Evolutionary conservation across 2,888 invertebrate genomes (phyloP), one percentile per base, ranked within the genome.

Genomic region (Smittia aterrima): DNA sequence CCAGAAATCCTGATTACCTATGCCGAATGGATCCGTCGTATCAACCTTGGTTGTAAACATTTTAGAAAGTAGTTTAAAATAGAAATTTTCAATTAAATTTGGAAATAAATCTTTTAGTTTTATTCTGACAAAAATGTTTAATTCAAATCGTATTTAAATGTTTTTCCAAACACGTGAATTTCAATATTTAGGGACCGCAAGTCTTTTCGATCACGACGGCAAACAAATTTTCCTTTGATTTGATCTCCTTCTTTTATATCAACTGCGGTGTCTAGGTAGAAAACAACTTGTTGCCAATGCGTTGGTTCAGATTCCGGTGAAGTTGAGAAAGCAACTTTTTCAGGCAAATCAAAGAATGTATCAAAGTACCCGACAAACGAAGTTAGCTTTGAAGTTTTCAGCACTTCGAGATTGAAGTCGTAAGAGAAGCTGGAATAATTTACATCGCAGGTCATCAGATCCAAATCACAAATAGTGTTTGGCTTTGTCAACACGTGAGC

Each of bases 11-110:
- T 76, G 98, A 98, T 81, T 98, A 98, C 83, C 86, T 98, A 13
- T 97, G 97, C 80, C 88, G 96, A 73, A 98, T 98, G 98, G 97
- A 98, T 84, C 98, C 98, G 1, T 95, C 96, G 0, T 98, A 97
- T 96, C 96, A 98, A 83, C 98, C 98, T 0, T 98, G 98, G 98
- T 85, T 98, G 77, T 98, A 92, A 89, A n/a, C n/a, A n/a, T n/a
- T n/a, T n/a, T n/a, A n/a, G n/a, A n/a, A n/a, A n/a, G n/a, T n/a
- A n/a, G n/a, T n/a, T n/a, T n/a, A n/a, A n/a, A n/a, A n/a, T n/a
- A n/a, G n/a, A n/a, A n/a, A n/a, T n/a, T n/a, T n/a, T n/a, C n/a
- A n/a, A n/a, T n/a, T n/a, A n/a, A n/a, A n/a, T n/a, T n/a, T n/a
- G n/a, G n/a, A n/a, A n/a, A n/a, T n/a, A n/a, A n/a, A n/a, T n/a